Conservation (phyloP, 2,113 vertebrate genomes). For the Miniopterus natalensis region DNA sequence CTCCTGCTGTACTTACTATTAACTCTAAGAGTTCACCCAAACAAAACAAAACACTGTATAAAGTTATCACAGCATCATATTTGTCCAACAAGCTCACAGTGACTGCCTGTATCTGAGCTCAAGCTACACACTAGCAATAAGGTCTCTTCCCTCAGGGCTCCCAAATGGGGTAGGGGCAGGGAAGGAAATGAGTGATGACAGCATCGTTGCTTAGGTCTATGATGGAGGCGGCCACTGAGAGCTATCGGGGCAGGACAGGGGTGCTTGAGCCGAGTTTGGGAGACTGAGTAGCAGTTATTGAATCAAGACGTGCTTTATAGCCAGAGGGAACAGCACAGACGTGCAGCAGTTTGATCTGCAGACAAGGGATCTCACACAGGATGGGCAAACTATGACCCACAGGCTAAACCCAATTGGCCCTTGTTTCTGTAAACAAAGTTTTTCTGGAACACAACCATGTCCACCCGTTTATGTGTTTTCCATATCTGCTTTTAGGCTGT, state of each 20-base stretch:
- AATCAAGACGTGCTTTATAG: not conserved
- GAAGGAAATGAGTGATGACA: not conserved
- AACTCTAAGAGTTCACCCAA: slow-evolving; percentile 35
- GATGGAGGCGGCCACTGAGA: not conserved
- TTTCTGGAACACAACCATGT: not conserved
- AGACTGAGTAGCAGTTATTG: not conserved
- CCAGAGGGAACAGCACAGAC: not conserved
- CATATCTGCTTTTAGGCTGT: not conserved
- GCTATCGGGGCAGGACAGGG: not conserved
- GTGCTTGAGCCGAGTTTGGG: too few species aligned
- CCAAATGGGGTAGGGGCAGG: not conserved
- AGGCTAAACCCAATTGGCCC: not conserved
- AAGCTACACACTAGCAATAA: not conserved
- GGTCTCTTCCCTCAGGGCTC: not conserved
- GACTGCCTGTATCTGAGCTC: not conserved
- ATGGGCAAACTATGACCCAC: not conserved
- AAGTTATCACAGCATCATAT: not conserved
- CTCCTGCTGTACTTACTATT: not conserved
- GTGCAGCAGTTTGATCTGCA: not conserved
- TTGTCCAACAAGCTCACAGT: not conserved
- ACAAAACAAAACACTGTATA: not conserved
- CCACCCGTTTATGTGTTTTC: not conserved
- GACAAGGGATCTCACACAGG: not conserved
- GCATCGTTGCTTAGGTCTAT: not conserved
- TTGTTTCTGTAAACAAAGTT: slow-evolving; percentile 53